Evolutionary conservation across 2,113 vertebrate genomes (phyloP), one percentile per base, ranked within the genome.

Genomic region (Callocephalon fimbriatum): DNA sequence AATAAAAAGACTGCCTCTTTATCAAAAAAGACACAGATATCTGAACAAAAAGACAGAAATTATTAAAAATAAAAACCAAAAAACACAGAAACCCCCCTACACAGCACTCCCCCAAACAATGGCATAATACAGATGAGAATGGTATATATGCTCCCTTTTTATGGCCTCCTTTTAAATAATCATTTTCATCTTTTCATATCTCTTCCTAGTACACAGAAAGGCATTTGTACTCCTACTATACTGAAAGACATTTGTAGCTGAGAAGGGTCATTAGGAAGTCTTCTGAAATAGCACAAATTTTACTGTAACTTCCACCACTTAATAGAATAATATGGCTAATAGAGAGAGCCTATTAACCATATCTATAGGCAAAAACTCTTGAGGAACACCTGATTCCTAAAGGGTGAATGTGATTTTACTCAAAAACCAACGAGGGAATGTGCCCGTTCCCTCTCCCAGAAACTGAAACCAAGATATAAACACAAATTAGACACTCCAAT

Each of bases 41-140:
- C 40, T 23, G 8, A 70, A 38, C 3, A 54, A 37, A 62, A 86
- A 6, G 18, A 54, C 21, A 54, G 10, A 81, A 37, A 61, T 61
- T 61, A 37, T 37, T 25, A 38, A 37, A 61, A 61, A 37, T 58
- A 37, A 58, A 35, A 22, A 0, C 3, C 1, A 22, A n/a, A 21
- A 80, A 35, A 42, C 9, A 54, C 1, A 7, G 17, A 53, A 37
- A 44, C 15, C 23, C 58, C 0, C 2, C 5, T 5, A 26, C 45
- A 44, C 2, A 27, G 12, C 11, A 22, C 54, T 22, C 56, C 32
- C 32, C 20, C 32, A 45, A 61, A 83, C 9, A 25, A 15, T 9
- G 1, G 6, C 9, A 63, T 50, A 63, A 75, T 12, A 37, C 3
- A 54, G 42, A 42, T 53, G 8, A 87, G 19, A 67, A 89, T 8